Evolutionary conservation across 1,140 invertebrate species (phyloP).

Genomic region (Papilio xuthus): DNA sequence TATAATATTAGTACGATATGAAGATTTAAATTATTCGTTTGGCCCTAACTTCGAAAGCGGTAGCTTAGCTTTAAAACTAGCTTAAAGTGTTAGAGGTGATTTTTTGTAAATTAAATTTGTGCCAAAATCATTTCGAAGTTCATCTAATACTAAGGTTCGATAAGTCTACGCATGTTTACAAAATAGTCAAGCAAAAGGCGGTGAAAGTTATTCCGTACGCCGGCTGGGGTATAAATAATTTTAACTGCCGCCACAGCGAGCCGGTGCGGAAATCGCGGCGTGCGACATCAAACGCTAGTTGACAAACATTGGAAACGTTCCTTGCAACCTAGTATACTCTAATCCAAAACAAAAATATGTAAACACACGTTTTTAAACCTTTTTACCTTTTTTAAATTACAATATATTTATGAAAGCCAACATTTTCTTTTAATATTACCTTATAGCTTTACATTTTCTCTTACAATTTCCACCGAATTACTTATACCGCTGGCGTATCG

Average conservation of each 20-base stretch:
- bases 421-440: no score
- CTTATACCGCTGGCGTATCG: no score
- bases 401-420: no score
- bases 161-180: constrained; percentile 43
- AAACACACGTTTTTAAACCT: not conserved
- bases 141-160: constrained; percentile 31
- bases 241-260: constrained; percentile 41
- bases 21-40: no score
- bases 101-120: not conserved
- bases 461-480: no score
- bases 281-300: constrained; percentile 52
- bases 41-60: no score
- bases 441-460: no score
- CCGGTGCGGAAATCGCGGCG: constrained; percentile 48
- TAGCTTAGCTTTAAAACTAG: no score
- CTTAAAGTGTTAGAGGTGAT: no score
- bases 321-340: not conserved
- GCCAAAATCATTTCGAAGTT: not conserved
- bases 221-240: constrained; percentile 51
- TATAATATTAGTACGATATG: no score
- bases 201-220: constrained; percentile 52
- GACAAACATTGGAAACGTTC: constrained; percentile 41
- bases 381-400: no score
- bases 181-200: constrained; percentile 55
- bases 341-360: not conserved